phyloP scores from a whole-genome alignment of 2,113 vertebrate genomes.

The Nerophis lumbriciformis region DNA sequence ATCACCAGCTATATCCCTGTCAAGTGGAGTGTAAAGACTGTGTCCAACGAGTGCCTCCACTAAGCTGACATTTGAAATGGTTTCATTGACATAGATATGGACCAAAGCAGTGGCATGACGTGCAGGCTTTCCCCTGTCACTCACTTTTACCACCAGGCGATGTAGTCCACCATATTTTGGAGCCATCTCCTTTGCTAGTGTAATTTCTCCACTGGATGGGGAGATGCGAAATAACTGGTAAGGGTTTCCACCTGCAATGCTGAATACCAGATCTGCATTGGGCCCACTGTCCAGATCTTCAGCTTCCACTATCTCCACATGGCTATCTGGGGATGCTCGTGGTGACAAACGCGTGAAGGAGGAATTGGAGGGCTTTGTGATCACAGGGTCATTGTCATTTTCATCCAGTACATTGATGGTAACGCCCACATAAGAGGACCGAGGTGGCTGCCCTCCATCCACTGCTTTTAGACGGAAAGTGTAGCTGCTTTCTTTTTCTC shows the following conservation, averaged over 20 bases:
- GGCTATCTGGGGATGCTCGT: conserved; percentile 84
- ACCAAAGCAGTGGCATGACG: conserved; percentile 88
- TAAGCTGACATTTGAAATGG: conserved; percentile 86
- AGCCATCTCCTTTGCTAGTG: conserved; percentile 89
- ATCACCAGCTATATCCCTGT: conserved; percentile 95
- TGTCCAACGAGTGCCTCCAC: conserved; percentile 92
- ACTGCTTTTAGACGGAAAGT: conserved; percentile 94
- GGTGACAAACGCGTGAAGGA: conserved; percentile 88
- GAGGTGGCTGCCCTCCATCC: conserved; percentile 87
- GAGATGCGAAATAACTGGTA: conserved; percentile 94
- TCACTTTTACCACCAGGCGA: conserved; percentile 91
- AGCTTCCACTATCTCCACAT: conserved; percentile 88
- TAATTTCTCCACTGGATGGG: conserved; percentile 87
- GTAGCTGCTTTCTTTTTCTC: conserved; percentile 96
- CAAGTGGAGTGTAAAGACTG: conserved; percentile 91
- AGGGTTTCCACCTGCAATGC: conserved; percentile 91
- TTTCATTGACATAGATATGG: conserved; percentile 97
- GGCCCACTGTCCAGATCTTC: conserved; percentile 92
- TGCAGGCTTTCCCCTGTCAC: conserved; percentile 88
- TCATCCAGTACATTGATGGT: conserved; percentile 97
- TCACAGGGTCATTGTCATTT: conserved; percentile 94
- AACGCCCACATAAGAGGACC: conserved; percentile 92
- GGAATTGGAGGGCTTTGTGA: conserved; percentile 92
- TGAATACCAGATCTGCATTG: conserved; percentile 88
- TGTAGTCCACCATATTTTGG: conserved; percentile 91